Conservation (phyloP, 2,113 vertebrate species). For the Emydura subglobosa region DNA sequence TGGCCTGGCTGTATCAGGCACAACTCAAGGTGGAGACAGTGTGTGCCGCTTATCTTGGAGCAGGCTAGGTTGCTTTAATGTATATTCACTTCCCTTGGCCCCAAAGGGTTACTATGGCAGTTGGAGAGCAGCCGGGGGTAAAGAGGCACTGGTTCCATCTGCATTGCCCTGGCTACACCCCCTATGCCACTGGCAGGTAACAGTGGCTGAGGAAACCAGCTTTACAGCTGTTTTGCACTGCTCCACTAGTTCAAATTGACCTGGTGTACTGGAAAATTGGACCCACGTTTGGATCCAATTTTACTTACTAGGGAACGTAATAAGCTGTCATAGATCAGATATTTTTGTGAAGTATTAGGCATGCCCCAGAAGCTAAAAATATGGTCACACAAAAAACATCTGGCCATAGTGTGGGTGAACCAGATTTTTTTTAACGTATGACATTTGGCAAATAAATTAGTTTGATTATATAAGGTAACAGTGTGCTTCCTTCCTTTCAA, state of each 20-base stretch:
- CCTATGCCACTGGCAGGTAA: not conserved
- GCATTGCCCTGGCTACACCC: not conserved
- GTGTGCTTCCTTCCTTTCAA: not conserved
- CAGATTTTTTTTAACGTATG: not conserved
- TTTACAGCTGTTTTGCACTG: not conserved
- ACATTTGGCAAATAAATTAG: not conserved
- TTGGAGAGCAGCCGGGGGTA: slow-evolving; percentile 28
- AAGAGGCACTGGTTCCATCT: slow-evolving; percentile 23
- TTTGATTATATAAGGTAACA: not conserved
- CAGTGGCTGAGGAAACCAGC: not conserved
- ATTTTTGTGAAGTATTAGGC: not conserved
- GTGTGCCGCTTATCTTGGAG: not conserved
- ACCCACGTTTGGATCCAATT: not conserved
- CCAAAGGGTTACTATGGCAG: slow-evolving; percentile 21
- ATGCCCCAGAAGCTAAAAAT: not conserved
- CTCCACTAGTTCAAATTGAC: not conserved
- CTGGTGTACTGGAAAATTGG: not conserved
- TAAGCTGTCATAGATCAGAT: not conserved
- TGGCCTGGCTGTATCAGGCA: slow-evolving; percentile 12
- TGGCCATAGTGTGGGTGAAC: not conserved
- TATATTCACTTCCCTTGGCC: slow-evolving; percentile 34
- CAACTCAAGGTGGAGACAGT: not conserved
- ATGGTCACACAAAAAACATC: not conserved
- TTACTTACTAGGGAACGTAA: not conserved
- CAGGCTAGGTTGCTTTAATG: not conserved